Base-by-base conservation (phyloP, 2,113 vertebrate genomes). In the Agapornis roseicollis region DNA sequence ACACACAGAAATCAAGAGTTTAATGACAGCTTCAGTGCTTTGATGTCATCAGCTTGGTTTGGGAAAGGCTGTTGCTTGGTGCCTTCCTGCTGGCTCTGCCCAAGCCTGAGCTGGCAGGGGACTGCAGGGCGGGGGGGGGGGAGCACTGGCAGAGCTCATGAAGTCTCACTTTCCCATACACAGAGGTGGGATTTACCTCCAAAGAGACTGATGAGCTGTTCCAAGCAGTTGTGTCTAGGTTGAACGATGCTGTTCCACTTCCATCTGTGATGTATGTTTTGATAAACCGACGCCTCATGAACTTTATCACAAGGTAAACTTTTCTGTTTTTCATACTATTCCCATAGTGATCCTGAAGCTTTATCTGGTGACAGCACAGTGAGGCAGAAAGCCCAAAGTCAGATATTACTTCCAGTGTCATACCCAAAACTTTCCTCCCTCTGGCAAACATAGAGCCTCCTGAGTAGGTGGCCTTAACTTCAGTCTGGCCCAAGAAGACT, bases 251-350 rank as follows among this genome's bases (percentile, higher is more conserved):
- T 53, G 29, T 69, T 56, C 96, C 96, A 23, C n/a, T 89, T 52
- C 63, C 70, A 49, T 97, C 96, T 22, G 96, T 97, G 88, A 97
- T 96, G 58, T 97, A 97, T 0, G 85, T 95, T 76, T 96, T 96
- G 92, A 96, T 94, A 68, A 96, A 83, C 7, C 61, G 93, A 29
- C 44, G 93, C 31, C 90, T 91, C 96, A 88, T 79, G 65, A 96
- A 86, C 47, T 50, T 96, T 94, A 96, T 92, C 35, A 97, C 47
- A 0, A 97, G 94, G 56, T 95, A 94, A 92, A 97, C 88, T 61
- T 96, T 97, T 22, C 76, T 95, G 80, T 88, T 96, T 88, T 84
- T 96, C 65, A 97, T 90, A 35, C 33, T 58, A 46, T 49, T 84
- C 52, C 95, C 96, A 65, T 90, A 80, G 77, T 90, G 95, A 79